Conservation (phyloP, 1,140 invertebrate species). For the Eupeodes corollae region DNA sequence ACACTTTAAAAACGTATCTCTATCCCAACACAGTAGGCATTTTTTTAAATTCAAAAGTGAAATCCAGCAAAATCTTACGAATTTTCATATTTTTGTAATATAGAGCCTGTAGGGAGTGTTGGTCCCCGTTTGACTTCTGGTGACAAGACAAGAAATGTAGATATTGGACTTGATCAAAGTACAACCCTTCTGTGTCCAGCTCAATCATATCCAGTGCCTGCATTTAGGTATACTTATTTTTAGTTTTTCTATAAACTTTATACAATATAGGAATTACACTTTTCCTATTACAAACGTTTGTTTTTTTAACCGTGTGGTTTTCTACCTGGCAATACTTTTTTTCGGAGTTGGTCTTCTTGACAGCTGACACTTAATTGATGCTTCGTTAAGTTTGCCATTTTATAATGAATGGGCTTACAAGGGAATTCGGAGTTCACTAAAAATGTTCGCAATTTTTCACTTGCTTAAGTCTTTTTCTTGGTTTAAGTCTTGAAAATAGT, state of each 20-base stretch:
- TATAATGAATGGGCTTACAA: no score
- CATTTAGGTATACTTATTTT: conserved; percentile 42
- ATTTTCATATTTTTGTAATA: conserved; percentile 4
- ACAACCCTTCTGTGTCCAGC: conserved; percentile 54
- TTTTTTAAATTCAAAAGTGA: neutral
- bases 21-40: neutral
- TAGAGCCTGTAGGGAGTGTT: conserved; percentile 57
- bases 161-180: conserved; percentile 34
- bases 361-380: no score
- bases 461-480: no score
- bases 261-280: no score
- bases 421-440: no score
- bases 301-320: no score
- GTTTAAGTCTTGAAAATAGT: no score
- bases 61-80: neutral
- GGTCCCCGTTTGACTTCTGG: conserved; percentile 48
- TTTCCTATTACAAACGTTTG: no score
- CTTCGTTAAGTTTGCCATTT: no score
- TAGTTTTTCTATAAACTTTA: conserved; percentile 1
- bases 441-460: no score
- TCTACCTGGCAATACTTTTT: no score
- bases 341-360: no score
- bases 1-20: neutral
- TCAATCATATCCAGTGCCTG: conserved; percentile 53
- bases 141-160: conserved; percentile 39